Evolutionary conservation across 2,888 invertebrate species (phyloP).

Genomic region (Argynnis bischoffii): DNA sequence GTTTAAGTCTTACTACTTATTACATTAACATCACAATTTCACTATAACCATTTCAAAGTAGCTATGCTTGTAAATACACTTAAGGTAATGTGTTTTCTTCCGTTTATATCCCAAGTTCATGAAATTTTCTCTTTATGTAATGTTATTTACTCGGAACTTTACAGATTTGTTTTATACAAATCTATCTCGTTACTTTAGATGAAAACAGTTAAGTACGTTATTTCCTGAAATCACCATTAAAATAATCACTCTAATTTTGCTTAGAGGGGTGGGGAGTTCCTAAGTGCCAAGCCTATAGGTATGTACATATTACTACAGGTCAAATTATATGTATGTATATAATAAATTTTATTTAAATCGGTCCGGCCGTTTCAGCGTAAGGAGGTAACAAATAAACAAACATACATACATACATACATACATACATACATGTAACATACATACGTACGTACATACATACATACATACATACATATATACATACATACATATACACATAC

Average conservation of each 20-base stretch:
- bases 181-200: conserved; percentile 23
- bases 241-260: neutral
- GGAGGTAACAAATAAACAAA: too few relatives aligned
- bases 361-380: too few relatives aligned
- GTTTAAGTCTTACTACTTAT: conserved; percentile 4
- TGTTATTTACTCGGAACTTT: conserved; percentile 31
- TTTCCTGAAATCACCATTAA: conserved; percentile 4
- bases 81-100: conserved; percentile 31
- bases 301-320: too few relatives aligned
- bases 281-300: too few relatives aligned
- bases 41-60: conserved; percentile 25
- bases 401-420: too few relatives aligned
- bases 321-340: too few relatives aligned
- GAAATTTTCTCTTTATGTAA: conserved; percentile 33
- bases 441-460: too few relatives aligned
- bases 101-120: conserved; percentile 30
- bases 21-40: conserved; percentile 29
- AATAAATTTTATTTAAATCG: too few relatives aligned
- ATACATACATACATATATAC: too few relatives aligned
- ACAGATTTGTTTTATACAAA: conserved; percentile 27
- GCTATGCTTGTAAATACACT: conserved; percentile 31
- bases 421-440: too few relatives aligned
- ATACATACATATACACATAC: too few relatives aligned
- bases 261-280: neutral
- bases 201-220: conserved; percentile 16